Percentiles rank a stretch among this genome's conserved stretches.
Evolutionary conservation across 2,888 invertebrate genomes (phyloP).

Genomic region (Aleiodes alternator): DNA sequence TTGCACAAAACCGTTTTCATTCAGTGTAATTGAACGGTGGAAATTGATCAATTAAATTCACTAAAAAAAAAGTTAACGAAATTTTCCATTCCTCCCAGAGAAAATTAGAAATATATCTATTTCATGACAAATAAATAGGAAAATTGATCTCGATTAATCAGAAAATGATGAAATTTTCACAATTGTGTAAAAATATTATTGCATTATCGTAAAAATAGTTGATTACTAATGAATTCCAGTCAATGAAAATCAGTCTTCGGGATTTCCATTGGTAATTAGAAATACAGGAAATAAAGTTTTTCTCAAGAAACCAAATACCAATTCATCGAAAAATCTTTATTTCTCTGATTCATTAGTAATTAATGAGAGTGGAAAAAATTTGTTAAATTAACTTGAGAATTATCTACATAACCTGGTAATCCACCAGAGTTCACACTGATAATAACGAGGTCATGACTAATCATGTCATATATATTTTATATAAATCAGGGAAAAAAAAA

Average conservation of each 20-base stretch:
- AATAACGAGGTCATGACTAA: conserved; percentile 12
- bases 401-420: background rate
- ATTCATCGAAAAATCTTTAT: no score
- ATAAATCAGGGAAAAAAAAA: background rate
- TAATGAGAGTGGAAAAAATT: background rate
- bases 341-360: background rate
- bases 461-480: conserved; percentile 12
- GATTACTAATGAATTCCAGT: background rate
- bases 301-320: no score
- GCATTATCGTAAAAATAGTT: background rate
- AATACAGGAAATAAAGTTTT: no score
- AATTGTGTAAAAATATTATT: background rate
- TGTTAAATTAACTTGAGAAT: background rate
- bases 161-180: conserved; percentile 18
- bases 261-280: no score
- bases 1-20: conserved; percentile 20
- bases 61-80: background rate
- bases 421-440: background rate
- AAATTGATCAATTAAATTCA: background rate
- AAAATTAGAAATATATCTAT: background rate
- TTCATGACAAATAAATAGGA: background rate
- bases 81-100: conserved; percentile 15
- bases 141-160: background rate
- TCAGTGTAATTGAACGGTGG: conserved; percentile 36
- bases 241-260: background rate